A percentile compares a stretch with the other conserved stretches of the same genome.
Evolutionary conservation across 2,797 vertebrate genomes (phyloP).

Genomic region (Tangara arthus): DNA sequence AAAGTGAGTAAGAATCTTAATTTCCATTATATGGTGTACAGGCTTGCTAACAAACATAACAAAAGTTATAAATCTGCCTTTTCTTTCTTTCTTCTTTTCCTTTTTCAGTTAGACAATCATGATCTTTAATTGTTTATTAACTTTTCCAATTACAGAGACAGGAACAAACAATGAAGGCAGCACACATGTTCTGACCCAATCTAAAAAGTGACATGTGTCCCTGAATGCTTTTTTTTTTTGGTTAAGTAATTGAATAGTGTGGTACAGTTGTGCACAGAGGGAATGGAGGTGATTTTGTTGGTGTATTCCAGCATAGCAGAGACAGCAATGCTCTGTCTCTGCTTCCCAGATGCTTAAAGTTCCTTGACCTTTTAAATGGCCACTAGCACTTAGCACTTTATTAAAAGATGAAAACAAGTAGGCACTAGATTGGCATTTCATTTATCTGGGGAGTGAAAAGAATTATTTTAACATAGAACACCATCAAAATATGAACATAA

Average conservation of each 20-base stretch:
- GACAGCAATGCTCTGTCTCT: background rate
- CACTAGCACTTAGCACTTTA: background rate
- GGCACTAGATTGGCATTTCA: background rate
- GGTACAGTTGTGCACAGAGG: background rate
- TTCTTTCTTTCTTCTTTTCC: background rate
- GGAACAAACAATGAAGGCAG: background rate
- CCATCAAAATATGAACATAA: background rate
- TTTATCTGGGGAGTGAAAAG: background rate
- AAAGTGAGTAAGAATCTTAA: background rate
- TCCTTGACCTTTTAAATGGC: background rate
- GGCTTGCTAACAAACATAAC: background rate
- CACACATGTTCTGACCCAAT: background rate
- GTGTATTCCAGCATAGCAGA: background rate
- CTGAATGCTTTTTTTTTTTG: background rate
- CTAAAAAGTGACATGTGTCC: background rate
- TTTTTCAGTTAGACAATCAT: background rate
- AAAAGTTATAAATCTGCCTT: background rate
- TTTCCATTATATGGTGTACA: background rate
- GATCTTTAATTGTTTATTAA: background rate
- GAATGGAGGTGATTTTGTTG: background rate
- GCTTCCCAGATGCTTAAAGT: background rate
- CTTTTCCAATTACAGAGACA: background rate
- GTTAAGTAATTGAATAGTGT: background rate
- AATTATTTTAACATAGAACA: background rate
- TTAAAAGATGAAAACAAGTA: background rate